Evolutionary conservation across 1,140 invertebrate species (phyloP), one percentile per base, ranked within the genome.

Genomic region (Drosophila lowei): DNA sequence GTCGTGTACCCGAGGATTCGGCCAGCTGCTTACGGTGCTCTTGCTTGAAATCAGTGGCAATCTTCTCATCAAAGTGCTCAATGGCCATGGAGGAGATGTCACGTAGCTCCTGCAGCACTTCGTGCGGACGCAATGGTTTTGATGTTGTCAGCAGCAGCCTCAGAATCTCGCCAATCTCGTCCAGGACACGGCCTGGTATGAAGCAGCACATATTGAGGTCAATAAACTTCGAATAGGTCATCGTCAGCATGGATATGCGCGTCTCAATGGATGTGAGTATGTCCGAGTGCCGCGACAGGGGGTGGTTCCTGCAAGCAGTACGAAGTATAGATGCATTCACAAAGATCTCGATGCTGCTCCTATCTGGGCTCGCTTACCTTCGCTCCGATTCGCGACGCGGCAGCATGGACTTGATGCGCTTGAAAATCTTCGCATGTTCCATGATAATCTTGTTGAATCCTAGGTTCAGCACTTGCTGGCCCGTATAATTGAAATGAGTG

Each of bases 31-130:
- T 70, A 0, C 65, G 54, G 42, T 77, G 74, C 34, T 77, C 78
- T 16, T 65, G 28, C 21, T 88, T 88, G 13, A 88, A 88, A 18
- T 79, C 66, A 2, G 79, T 48, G 0, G 83, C 91, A 42, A 98
- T 97, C 86, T 97, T 95, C 75, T 98, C 97, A 90, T 98, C 97
- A 92, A 99, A 99, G 92, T 98, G 96, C 89, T 99, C 97, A 93
- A 98, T 98, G 0, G 97, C 97, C 97, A 98, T 98, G 25, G 97
- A 98, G 11, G 97, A 98, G 56, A 98, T 97, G 85, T 98, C 97
- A 1, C 97, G 92, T 1, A 98, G 84, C 90, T 98, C 97, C 90
- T 97, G 96, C 0, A 98, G 92, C 2, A 98, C 94, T 91, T 98
- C 97, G 86, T 97, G 96, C 0, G 96, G 94, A 15, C 96, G 92